Base-by-base conservation (phyloP, 2,113 vertebrate species). In the Podarcis cretensis region DNA sequence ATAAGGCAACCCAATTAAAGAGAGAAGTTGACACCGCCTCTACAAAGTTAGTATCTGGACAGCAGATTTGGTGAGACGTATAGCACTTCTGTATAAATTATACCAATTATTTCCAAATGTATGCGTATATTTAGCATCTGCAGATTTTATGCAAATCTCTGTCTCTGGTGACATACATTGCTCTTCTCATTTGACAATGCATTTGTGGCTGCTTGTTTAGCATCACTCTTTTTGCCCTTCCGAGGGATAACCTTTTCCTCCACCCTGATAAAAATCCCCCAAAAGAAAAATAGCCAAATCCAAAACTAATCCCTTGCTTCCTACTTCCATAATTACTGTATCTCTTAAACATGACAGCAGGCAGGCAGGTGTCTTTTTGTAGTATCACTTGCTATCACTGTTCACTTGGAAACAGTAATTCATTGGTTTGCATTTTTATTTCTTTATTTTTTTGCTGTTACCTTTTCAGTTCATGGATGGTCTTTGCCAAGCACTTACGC, bases 391-490 rank as follows among this genome's bases (percentile, higher is more conserved):
- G 14, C 68, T 73, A 16, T 32, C 69, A 73, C 4, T 30, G 71
- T 1, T 73, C 71, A 32, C 71, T 73, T 14, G n/a, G 71, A 73
- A 73, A 73, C n/a, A n/a, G 30, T 73, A 73, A 30, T n/a, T 73
- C 4, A 12, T 73, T 73, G n/a, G 69, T n/a, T 14, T 73, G 68
- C 25, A 27, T 69, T 30, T 10, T 23, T 9, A 27, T 8, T 68
- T 68, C 2, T 68, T 27, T 8, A 27, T 27, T 77, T 43, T 48
- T 21, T 76, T 21, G 35, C 23, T 30, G 48, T 79, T 57, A 79
- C 84, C 21, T 94, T 92, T 81, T 27, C 57, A 90, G 82, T 68
- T 89, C 59, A 78, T 21, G 81, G 89, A 78, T 63, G 0, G n/a
- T 77, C 78, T 91, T 89, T 66, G 2, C 78, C 85, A 87, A 87